Base-by-base conservation (phyloP, 2,888 invertebrate genomes). In the Poecilus cupreus region DNA sequence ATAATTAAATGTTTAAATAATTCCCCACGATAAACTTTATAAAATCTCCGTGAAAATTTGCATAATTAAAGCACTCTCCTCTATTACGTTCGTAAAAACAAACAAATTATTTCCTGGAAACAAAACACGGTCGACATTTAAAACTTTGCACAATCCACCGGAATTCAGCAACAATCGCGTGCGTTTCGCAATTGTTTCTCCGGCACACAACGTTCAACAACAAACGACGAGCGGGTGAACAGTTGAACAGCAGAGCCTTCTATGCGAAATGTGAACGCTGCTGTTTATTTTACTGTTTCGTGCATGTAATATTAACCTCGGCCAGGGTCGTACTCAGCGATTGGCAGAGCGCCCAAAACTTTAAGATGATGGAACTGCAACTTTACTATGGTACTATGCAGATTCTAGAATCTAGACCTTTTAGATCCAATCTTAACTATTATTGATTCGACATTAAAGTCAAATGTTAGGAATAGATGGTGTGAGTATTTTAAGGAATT, bases 121-220 rank as follows among this genome's bases (percentile, higher is more conserved):
- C 64, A 68, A 60, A 68, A 37, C 20, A 68, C 24, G 43, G 51
- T 18, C 18, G 37, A 8, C 64, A 10, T 32, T 68, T 37, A 68
- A 32, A 68, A 68, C 64, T 68, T 68, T 68, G 18, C 37, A 68
- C 60, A 60, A 60, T 60, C 60, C 60, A 24, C 60, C 60, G 60
- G 64, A 68, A 68, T 68, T 32, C 16, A 37, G 64, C 18, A 68
- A 68, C 64, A 68, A 68, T 68, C 20, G 64, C 64, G 64, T 68
- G 64, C 64, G 64, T 68, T 68, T 13, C 8, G 32, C 37, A 32
- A 68, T 68, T 68, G 64, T 68, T 68, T 26, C 18, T 18, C 64
- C 13, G 3, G 60, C 22, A 13, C 26, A 43, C 60, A 60, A 24
- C 60, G 24, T 54, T 54, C 54, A 60, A 43, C n/a, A 43, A 43